phyloP scores from a whole-genome alignment of 2,113 vertebrate species.

The Hyla sarda region DNA sequence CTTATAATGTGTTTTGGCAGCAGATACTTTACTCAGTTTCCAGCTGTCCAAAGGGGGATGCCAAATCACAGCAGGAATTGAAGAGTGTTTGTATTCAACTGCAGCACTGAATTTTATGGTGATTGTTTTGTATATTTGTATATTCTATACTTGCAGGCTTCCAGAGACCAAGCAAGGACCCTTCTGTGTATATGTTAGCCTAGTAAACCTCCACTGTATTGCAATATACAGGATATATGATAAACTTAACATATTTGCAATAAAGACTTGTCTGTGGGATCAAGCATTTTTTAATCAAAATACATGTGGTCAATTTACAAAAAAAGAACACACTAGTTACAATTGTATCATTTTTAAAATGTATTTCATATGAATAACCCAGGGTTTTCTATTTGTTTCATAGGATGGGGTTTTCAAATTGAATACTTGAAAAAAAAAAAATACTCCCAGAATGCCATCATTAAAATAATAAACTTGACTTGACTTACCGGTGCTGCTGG shows the following conservation, averaged over 20 bases:
- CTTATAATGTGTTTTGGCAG: conserved; percentile 84
- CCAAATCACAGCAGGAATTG: conserved; percentile 96
- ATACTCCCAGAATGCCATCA: too few relatives aligned
- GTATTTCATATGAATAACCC: background rate
- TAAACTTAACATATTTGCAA: conserved; percentile 70
- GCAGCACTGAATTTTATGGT: conserved; percentile 73
- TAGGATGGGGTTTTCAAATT: too few relatives aligned
- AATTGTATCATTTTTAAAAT: conserved; percentile 17
- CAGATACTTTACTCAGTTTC: conserved; percentile 81
- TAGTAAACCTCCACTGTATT: conserved; percentile 78
- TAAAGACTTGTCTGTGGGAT: conserved; percentile 47
- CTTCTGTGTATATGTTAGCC: conserved; percentile 83
- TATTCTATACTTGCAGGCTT: conserved; percentile 82
- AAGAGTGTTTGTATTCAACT: conserved; percentile 82
- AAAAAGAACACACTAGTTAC: background rate
- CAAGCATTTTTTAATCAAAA: background rate
- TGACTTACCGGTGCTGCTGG: too few relatives aligned
- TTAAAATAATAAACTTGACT: too few relatives aligned
- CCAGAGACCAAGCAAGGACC: conserved; percentile 83
- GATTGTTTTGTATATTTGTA: conserved; percentile 74
- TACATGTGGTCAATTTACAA: background rate
- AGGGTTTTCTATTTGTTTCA: background rate
- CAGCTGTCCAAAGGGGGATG: conserved; percentile 93
- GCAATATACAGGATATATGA: conserved; percentile 74
- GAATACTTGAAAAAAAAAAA: too few relatives aligned